Percentiles rank a stretch among this genome's conserved stretches.
phyloP scores from a whole-genome alignment of 2,113 vertebrate species.

The Syngnathus floridae region DNA sequence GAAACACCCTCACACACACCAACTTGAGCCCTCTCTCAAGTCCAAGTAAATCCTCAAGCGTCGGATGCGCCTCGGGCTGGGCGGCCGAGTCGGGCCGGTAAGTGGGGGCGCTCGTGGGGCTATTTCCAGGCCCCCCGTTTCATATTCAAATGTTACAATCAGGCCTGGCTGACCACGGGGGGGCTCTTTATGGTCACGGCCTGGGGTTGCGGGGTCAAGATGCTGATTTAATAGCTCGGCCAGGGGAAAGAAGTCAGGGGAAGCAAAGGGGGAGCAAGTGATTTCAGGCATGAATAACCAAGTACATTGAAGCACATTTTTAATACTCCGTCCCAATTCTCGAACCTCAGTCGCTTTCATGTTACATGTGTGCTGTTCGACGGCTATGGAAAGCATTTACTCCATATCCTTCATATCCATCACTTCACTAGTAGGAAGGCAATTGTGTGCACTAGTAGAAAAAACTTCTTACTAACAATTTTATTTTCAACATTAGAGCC shows the following conservation, averaged over 20 bases:
- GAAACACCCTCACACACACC: conserved; percentile 32
- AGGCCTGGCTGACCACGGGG: conserved; percentile 67
- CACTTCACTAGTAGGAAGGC: background rate
- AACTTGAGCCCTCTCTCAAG: conserved; percentile 59
- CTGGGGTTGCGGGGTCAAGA: conserved; percentile 74
- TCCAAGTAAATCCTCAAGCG: conserved; percentile 71
- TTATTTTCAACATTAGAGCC: background rate
- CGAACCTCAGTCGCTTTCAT: no score
- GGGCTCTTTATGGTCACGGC: conserved; percentile 73
- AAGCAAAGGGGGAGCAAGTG: conserved; percentile 51
- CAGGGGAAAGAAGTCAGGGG: conserved; percentile 53
- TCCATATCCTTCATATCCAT: conserved; percentile 11
- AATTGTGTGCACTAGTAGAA: background rate
- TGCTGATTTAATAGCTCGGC: conserved; percentile 75
- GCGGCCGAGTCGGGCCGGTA: conserved; percentile 60
- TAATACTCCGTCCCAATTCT: no score
- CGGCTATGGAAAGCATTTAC: conserved; percentile 64
- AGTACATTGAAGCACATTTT: conserved; percentile 41
- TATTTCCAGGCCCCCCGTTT: conserved; percentile 76
- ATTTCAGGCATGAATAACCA: conserved; percentile 73
- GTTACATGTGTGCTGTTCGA: no score
- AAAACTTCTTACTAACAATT: background rate
- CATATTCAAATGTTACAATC: conserved; percentile 81
- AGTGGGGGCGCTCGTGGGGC: conserved; percentile 68
- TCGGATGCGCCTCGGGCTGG: conserved; percentile 44